These are phyloP conservation scores for Thunnus thynnus DNA, from an alignment of 2,113 vertebrate species.

Conservation along the genomic window DNA sequence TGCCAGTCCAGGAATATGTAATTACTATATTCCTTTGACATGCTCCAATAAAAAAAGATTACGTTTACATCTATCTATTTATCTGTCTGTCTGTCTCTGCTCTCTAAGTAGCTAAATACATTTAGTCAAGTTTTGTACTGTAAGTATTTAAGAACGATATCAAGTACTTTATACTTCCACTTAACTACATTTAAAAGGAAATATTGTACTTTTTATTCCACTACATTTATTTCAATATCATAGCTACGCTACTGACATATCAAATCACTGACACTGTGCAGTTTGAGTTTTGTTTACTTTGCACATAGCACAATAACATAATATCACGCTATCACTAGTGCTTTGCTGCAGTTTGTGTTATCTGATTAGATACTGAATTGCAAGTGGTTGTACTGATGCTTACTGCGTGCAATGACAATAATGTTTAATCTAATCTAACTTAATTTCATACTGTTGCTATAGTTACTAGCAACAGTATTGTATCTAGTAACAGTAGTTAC, in stretches of 20 bases:
- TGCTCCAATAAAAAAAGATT: neutral
- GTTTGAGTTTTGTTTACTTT: no score
- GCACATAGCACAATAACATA: no score
- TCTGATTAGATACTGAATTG: neutral
- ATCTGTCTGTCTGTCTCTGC: neutral
- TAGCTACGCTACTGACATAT: no score
- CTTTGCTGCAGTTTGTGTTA: neutral
- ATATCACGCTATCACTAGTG: no score
- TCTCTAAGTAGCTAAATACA: no score
- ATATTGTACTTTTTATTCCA: neutral
- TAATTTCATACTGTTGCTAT: neutral
- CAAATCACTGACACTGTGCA: no score
- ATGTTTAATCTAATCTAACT: neutral
- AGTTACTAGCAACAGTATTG: neutral
- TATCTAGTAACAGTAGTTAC: no score
- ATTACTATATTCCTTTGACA: neutral
- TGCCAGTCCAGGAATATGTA: constrained; percentile 18
- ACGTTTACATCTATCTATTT: neutral
- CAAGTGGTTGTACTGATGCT: neutral
- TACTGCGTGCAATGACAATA: neutral
- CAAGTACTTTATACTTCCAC: neutral
- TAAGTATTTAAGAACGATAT: neutral
- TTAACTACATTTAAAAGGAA: neutral
- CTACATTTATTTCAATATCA: neutral
- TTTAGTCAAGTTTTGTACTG: no score